Conservation (phyloP, 2,113 vertebrate species). For the Brachypodius melanocephalos region DNA sequence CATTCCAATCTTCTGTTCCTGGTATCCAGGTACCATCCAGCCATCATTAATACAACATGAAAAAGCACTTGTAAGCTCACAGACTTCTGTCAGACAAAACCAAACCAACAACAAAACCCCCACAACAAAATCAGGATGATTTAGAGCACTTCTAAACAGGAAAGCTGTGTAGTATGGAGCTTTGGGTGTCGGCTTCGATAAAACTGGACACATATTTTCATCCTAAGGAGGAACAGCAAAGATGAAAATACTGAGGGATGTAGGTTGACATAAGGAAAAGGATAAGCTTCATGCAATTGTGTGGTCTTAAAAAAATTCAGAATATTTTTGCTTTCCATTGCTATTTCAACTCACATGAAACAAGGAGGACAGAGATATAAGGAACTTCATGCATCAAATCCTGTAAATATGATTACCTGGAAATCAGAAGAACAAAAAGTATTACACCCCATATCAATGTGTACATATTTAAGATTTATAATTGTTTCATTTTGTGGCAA, state of each 20-base stretch:
- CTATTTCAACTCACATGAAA: background rate
- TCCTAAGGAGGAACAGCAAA: background rate
- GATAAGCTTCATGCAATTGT: background rate
- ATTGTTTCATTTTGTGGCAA: background rate
- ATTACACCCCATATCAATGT: background rate
- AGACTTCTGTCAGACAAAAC: background rate
- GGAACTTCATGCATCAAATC: background rate
- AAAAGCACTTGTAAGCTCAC: background rate
- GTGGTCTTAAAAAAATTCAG: background rate
- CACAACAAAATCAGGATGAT: background rate
- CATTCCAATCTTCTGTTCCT: background rate
- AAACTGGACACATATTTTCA: background rate
- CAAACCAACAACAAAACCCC: background rate
- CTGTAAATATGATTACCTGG: background rate
- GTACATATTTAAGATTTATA: background rate
- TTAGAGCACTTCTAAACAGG: background rate
- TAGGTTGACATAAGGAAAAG: background rate
- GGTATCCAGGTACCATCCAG: background rate
- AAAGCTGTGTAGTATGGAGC: background rate
- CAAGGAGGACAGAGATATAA: background rate
- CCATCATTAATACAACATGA: background rate
- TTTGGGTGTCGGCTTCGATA: background rate
- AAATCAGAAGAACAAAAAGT: background rate
- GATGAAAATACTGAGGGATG: background rate
- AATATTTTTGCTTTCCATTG: background rate